Evolutionary conservation across 2,113 vertebrate species (phyloP), one percentile per base, ranked within the genome.

Genomic region (Notarius lentiginosus): DNA sequence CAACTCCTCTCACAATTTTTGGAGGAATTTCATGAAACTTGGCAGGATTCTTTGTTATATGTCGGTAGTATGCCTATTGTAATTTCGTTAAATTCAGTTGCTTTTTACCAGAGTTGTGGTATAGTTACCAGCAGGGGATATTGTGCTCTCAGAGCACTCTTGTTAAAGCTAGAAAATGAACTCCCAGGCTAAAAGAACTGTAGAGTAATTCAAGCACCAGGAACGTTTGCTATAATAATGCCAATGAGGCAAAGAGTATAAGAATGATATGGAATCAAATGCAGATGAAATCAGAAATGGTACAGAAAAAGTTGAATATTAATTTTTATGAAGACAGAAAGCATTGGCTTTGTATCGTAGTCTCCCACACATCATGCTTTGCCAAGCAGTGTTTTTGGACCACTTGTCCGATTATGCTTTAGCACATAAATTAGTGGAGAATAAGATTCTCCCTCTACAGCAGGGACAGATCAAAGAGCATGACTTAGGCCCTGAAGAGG

Each of bases 391-490:
- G 56, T 81, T 81, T 41, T 81, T 81, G 56, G 18, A 41, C 8
- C 22, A 41, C 30, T 81, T 47, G 27, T 68, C 51, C 47, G n/a
- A 41, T 83, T 87, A 68, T 47, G 70, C 81, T 77, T 87, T 47
- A 84, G 72, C 82, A 84, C 82, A 77, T 84, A 51, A 83, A 84
- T 83, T 77, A 83, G 61, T 22, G 22, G 61, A 66, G 81, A 63
- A 84, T 61, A 84, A 73, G 55, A 89, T 79, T 89, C 73, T 73
- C 14, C 17, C 73, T 34, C 55, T 76, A 72, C 34, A 53, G 63
- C 85, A 61, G 58, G 51, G 81, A 63, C 51, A 41, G 84, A 86
- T 89, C 84, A 86, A 86, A 86, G 88, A 86, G 73, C 65, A 34
- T 55, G 76, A 79, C 73, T 79, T 55, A 58, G 58, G 73, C 75